phyloP scores from a whole-genome alignment of 2,113 vertebrate species.

The Pteronura brasiliensis region DNA sequence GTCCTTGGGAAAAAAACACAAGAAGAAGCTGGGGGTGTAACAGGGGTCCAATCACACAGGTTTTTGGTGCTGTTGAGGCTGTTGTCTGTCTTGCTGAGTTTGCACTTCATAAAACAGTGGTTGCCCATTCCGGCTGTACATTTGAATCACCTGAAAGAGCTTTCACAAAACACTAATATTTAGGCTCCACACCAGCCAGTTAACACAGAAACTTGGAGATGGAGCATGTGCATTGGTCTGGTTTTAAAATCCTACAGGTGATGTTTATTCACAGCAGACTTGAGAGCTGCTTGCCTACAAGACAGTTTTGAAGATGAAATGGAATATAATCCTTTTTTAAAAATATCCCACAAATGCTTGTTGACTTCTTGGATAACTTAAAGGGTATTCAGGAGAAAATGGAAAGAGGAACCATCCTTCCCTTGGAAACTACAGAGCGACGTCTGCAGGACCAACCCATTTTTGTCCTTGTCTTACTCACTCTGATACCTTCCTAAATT shows the following conservation, averaged over 20 bases:
- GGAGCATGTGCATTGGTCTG: fast-evolving
- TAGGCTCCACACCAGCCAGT: background rate
- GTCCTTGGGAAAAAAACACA: background rate
- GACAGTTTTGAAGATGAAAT: background rate
- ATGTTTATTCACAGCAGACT: background rate
- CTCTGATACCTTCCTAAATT: background rate
- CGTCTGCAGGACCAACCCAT: background rate
- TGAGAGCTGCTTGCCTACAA: background rate
- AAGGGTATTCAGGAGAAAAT: background rate
- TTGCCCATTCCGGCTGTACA: background rate
- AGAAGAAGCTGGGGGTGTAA: background rate
- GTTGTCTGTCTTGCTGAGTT: background rate
- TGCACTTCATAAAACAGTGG: background rate
- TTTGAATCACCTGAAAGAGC: background rate
- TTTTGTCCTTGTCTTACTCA: background rate
- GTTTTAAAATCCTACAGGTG: background rate
- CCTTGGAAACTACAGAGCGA: background rate
- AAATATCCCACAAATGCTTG: background rate
- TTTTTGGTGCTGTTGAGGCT: background rate
- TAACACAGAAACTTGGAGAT: background rate
- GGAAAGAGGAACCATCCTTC: background rate
- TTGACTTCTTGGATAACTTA: background rate
- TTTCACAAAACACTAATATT: background rate
- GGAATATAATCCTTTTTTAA: background rate
- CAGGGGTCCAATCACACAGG: background rate